Base-by-base conservation (phyloP, 2,113 vertebrate genomes). In the Tachycineta bicolor region DNA sequence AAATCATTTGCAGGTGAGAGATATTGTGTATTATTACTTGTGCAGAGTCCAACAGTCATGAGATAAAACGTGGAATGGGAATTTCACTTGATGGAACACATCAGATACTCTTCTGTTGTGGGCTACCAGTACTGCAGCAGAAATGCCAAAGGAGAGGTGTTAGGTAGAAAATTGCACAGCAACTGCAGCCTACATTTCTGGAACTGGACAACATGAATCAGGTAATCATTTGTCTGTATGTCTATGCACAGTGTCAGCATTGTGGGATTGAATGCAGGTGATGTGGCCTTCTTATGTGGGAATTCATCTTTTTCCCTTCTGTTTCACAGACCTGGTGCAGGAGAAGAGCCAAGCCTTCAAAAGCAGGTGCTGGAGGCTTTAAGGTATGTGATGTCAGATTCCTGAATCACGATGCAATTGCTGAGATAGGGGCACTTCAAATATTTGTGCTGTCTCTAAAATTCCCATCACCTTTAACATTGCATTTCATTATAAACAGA, bases 21-120 rank as follows among this genome's bases (percentile, higher is more conserved):
- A 34, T 90, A 70, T 77, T 94, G 95, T 93, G 11, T 95, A 29
- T 92, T 93, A 77, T 90, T 92, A 88, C 71, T 94, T 96, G 64
- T 90, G 18, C 85, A 96, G 88, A 87, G 41, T 67, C 55, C 75
- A 91, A 50, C 67, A 91, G 20, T 88, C 78, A 62, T 84, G 84
- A 87, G 46, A 87, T 94, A 88, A 77, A 89, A 93, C n/a, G 47
- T 39, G 26, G 73, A 74, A 83, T 55, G 77, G 60, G 52, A 93
- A 83, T 95, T 93, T 93, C 65, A 71, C 31, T 90, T 94, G 82
- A 56, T 80, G 93, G 63, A 96, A 24, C 78, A 52, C 75, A n/a
- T 90, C 67, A 94, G 70, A 85, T 70, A 39, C 50, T 80, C 65
- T 83, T 84, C 87, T 87, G 20, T 71, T 31, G 21, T 50, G 64